Conservation (phyloP, 37 sponge, comb jelly and placozoan species). For the Axinella damicornis region DNA sequence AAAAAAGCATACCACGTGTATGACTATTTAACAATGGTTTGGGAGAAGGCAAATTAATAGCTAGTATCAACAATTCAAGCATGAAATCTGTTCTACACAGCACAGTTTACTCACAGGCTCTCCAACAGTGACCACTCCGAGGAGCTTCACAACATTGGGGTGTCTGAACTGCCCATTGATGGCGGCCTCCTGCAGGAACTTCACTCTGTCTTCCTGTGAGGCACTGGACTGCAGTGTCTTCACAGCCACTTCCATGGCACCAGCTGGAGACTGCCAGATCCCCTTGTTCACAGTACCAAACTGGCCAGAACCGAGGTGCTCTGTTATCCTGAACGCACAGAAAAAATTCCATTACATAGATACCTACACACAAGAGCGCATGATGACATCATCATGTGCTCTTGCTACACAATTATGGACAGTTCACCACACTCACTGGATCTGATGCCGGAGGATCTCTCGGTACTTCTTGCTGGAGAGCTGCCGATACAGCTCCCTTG, state of each 20-base stretch:
- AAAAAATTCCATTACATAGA: too few species aligned
- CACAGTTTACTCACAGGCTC: constrained; percentile 69
- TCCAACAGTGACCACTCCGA: constrained; percentile 71
- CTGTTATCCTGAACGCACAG: neutral
- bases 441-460: constrained; percentile 29
- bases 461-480: constrained; percentile 54
- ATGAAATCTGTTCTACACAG: too few species aligned
- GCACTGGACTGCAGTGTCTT: constrained; percentile 49
- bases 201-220: constrained; percentile 54
- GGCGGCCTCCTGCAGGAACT: constrained; percentile 76
- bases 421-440: constrained; percentile 39
- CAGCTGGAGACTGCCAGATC: constrained; percentile 30
- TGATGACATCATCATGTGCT: too few species aligned
- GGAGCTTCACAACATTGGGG: constrained; percentile 56
- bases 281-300: constrained; percentile 73
- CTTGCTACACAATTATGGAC: too few species aligned
- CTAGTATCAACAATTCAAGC: too few species aligned
- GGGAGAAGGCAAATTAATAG: too few species aligned
- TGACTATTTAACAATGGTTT: too few species aligned
- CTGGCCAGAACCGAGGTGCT: constrained; percentile 59
- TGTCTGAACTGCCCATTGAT: constrained; percentile 76
- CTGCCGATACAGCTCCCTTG: constrained; percentile 62
- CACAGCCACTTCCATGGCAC: constrained; percentile 50
- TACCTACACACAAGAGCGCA: too few species aligned
- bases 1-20: too few species aligned